These are phyloP conservation scores for Cephalopachus bancanus DNA, from an alignment of 2,797 vertebrate genomes.

Conservation along the genomic window DNA sequence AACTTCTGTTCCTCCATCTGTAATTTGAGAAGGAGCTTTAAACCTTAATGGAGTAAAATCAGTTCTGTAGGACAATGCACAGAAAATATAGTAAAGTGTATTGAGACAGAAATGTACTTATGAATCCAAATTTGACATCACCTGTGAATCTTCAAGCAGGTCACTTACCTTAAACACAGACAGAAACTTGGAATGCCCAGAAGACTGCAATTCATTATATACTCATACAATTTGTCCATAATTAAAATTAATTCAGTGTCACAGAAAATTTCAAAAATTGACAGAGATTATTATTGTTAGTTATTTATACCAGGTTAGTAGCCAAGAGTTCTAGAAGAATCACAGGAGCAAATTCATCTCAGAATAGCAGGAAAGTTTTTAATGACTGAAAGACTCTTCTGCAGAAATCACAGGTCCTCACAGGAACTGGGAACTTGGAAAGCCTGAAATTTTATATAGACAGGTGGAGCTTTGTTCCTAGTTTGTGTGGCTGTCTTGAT, in stretches of 20 bases:
- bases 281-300: neutral
- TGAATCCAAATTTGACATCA: neutral
- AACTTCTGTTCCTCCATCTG: neutral
- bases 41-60: neutral
- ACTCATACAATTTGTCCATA: neutral
- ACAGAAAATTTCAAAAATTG: neutral
- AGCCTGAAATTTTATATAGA: neutral
- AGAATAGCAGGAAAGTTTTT: neutral
- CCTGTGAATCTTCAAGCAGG: neutral
- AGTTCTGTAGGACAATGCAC: neutral
- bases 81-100: rapidly evolving
- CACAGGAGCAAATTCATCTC: neutral
- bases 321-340: neutral
- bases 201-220: neutral
- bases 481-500: neutral
- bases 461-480: neutral
- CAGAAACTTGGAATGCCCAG: neutral
- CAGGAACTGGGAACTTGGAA: neutral
- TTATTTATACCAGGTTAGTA: neutral
- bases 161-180: neutral
- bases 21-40: neutral
- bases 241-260: neutral
- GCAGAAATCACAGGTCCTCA: neutral
- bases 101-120: neutral
- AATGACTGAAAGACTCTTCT: neutral